Percentiles rank a stretch among this genome's conserved stretches.
phyloP scores from a whole-genome alignment of 2,113 vertebrate genomes.

The Eupsittula cactorum region DNA sequence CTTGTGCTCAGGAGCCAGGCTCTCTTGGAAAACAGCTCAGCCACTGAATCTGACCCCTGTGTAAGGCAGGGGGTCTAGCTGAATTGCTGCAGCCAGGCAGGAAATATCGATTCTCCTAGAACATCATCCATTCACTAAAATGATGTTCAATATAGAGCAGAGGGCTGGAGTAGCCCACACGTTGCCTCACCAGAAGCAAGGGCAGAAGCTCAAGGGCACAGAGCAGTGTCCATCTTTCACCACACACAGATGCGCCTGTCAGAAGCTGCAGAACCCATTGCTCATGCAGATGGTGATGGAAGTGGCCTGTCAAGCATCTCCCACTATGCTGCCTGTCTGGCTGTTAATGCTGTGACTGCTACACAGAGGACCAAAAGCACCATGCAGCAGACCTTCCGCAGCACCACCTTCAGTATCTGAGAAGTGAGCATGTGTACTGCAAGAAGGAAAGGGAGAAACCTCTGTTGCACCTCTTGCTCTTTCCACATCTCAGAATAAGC shows the following conservation, averaged over 20 bases:
- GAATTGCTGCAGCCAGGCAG: neutral
- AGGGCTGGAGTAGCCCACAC: neutral
- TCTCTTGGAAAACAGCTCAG: neutral
- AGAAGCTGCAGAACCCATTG: neutral
- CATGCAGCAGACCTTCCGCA: neutral
- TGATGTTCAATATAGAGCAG: neutral
- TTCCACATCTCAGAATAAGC: neutral
- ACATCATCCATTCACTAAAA: neutral
- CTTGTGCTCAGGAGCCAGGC: neutral
- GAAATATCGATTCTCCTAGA: neutral
- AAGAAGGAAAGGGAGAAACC: neutral
- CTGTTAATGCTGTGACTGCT: neutral
- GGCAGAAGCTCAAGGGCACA: neutral
- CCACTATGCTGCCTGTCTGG: neutral
- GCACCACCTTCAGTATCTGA: neutral
- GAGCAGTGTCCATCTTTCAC: neutral
- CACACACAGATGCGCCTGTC: neutral
- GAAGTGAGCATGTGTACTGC: neutral
- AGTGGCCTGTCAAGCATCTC: neutral
- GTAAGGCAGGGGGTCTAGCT: rapidly evolving
- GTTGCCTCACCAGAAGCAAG: neutral
- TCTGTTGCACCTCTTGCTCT: neutral
- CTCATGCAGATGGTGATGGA: neutral
- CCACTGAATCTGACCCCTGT: neutral
- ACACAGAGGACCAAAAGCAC: neutral